A percentile compares a stretch with the other conserved stretches of the same genome.
Conservation (phyloP, 2,888 invertebrate genomes). For the Aethes cnicana region DNA sequence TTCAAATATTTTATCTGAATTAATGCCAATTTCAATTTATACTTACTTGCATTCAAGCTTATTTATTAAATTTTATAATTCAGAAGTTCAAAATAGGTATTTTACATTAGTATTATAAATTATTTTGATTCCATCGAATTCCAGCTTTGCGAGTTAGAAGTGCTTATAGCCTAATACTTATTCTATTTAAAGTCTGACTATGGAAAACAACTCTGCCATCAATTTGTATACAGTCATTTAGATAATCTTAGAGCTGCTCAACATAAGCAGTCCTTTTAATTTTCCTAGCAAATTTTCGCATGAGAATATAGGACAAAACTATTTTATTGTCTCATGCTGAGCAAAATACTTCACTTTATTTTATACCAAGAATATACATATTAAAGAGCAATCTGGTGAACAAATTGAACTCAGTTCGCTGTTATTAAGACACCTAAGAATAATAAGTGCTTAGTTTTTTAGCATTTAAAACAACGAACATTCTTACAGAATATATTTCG, state of each 20-base stretch:
- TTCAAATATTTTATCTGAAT: not conserved
- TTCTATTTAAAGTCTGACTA: not conserved
- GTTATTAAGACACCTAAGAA: no score
- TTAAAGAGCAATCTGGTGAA: not conserved
- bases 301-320: conserved; percentile 18
- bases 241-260: no score
- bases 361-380: not conserved
- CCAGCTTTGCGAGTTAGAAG: conserved; percentile 25
- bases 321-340: conserved; percentile 29
- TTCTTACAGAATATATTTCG: no score
- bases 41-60: conserved; percentile 22
- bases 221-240: no score
- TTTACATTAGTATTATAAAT: conserved; percentile 2
- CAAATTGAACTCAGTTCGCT: not conserved
- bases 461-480: not conserved
- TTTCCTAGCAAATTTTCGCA: conserved; percentile 7
- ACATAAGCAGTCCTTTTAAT: no score
- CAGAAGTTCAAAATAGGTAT: conserved; percentile 12
- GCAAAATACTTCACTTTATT: not conserved
- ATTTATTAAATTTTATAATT: conserved; percentile 21
- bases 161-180: conserved; percentile 19
- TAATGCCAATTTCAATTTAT: conserved; percentile 12
- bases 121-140: conserved; percentile 29
- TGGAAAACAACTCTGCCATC: not conserved
- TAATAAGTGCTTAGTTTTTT: not conserved